Base-by-base conservation (phyloP, 1,140 invertebrate genomes). In the Gryllus bimaculatus region DNA sequence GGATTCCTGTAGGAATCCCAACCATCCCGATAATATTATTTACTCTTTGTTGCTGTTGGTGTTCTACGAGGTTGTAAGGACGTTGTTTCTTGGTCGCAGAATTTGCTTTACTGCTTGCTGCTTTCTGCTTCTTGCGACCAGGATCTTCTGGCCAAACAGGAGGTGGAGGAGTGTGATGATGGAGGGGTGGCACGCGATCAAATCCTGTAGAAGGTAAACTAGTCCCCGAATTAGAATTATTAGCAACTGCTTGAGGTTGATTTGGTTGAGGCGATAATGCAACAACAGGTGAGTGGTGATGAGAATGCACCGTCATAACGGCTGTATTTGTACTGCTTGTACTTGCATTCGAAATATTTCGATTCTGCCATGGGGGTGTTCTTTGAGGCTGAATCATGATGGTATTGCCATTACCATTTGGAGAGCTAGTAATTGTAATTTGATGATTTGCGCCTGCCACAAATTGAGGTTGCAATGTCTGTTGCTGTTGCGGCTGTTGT, bases 171-270 rank as follows among this genome's bases (percentile, higher is more conserved):
- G 88, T 88, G 83, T 92, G 91, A 81, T 92, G 92, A 82, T 93
- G 91, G 75, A 93, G 84, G 0, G 92, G 92, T 21, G 92, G 92
- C 7, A 93, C 92, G 78, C 92, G 88, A 79, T 93, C 90, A 81
- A 90, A 91, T 83, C 87, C 85, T 80, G 83, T 84, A 13, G 80
- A 74, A 74, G 78, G 77, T 82, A 78, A 81, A 77, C 79, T 85
- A 83, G 78, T 81, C 78, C 76, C 80, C 39, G 12, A 47, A 8
- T 79, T 12, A 84, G 85, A 74, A 74, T 18, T 48, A 73, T 81
- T 76, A 74, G 49, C 76, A 78, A 82, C 84, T 78, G 81, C 84
- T 47, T 83, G 79, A 74, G 84, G 86, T n/a, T 47, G 7, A 8
- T 77, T 77, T 48, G 76, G 21, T n/a, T 77, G 76, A 20, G 76